phyloP scores from a whole-genome alignment of 2,888 invertebrate genomes.

The Norana najaformis region DNA sequence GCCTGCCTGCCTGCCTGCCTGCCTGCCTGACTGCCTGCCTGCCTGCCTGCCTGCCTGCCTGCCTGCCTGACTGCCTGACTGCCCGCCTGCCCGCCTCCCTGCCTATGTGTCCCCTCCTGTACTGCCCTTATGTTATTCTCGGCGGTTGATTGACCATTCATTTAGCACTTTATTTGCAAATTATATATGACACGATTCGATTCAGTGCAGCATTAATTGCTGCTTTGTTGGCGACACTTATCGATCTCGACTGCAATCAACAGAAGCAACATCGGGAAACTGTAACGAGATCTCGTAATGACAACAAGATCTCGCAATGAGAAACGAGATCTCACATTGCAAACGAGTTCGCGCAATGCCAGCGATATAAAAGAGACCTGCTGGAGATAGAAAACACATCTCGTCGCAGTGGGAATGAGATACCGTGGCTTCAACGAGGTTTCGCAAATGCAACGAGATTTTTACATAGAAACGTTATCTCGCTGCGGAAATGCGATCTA shows the following conservation, averaged over 20 bases:
- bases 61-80: background rate
- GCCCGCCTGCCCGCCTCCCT: background rate
- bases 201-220: background rate
- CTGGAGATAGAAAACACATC: background rate
- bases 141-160: background rate
- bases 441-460: background rate
- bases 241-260: background rate
- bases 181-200: background rate
- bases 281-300: conserved; percentile 6
- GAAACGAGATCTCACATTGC: background rate
- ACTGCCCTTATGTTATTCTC: conserved; percentile 4
- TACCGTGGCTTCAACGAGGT: background rate
- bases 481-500: background rate
- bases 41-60: background rate
- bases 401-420: background rate
- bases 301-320: background rate
- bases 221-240: background rate
- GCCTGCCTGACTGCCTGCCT: background rate
- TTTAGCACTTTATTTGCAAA: conserved; percentile 13
- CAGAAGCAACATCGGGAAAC: background rate
- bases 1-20: background rate
- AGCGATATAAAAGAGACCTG: background rate
- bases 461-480: background rate
- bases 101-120: background rate
- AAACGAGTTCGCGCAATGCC: background rate